These are phyloP conservation scores for Elmis aenea DNA, from an alignment of 2,888 invertebrate species.

Conservation along the genomic window DNA sequence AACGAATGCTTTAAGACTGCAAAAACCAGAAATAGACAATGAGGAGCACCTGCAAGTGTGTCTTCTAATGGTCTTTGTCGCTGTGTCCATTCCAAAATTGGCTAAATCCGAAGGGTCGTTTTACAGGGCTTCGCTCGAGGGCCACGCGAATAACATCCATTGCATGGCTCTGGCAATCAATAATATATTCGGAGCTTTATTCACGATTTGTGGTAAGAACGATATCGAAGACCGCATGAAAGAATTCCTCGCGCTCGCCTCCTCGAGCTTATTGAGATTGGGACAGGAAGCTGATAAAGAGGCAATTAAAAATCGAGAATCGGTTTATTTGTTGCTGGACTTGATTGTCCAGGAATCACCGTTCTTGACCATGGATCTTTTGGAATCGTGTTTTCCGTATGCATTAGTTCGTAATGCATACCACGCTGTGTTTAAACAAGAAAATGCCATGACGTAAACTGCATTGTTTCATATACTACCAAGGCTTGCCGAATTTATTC, in stretches of 20 bases:
- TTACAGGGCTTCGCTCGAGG: conserved; percentile 80
- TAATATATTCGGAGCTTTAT: conserved; percentile 92
- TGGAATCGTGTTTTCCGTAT: conserved; percentile 99
- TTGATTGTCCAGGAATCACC: conserved; percentile 98
- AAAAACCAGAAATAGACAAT: conserved; percentile 82
- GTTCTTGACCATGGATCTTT: conserved; percentile 95
- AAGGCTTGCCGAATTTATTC: too few relatives aligned
- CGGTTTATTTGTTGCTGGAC: conserved; percentile 93
- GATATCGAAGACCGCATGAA: conserved; percentile 98
- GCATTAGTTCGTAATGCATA: conserved; percentile 96
- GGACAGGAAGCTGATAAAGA: conserved; percentile 96
- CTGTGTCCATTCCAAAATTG: conserved; percentile 92
- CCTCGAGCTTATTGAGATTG: conserved; percentile 87
- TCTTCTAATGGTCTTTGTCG: conserved; percentile 96
- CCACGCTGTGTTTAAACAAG: conserved; percentile 91
- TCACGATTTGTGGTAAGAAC: conserved; percentile 91
- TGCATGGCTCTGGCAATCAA: conserved; percentile 96
- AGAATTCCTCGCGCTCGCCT: conserved; percentile 88
- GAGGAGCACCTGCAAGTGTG: conserved; percentile 93
- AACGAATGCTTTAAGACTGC: conserved; percentile 81
- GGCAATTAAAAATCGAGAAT: conserved; percentile 88
- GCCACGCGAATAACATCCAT: conserved; percentile 98
- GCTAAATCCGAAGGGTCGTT: conserved; percentile 87
- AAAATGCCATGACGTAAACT: conserved; percentile 56
- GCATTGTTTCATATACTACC: conserved; percentile 5